phyloP scores from a whole-genome alignment of 2,113 vertebrate species.

The Zosterops borbonicus region DNA sequence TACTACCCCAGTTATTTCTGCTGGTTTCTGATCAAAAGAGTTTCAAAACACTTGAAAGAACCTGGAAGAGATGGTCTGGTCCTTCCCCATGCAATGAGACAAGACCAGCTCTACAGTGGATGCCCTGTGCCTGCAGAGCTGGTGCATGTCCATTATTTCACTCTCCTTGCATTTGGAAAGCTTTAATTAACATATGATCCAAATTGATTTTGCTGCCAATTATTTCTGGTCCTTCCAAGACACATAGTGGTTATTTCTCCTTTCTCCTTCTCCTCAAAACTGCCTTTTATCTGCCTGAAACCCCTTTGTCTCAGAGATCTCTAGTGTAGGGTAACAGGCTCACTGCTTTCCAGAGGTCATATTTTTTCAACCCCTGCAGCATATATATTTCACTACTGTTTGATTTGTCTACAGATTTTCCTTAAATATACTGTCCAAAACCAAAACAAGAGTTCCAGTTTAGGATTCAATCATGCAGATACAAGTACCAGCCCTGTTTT shows the following conservation, averaged over 20 bases:
- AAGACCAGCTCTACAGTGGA: not conserved
- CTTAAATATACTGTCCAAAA: not conserved
- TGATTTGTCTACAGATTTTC: not conserved
- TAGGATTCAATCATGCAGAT: not conserved
- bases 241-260: not conserved
- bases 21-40: not conserved
- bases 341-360: not conserved
- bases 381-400: not conserved
- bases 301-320: not conserved
- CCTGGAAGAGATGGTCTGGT: not conserved
- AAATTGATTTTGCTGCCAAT: slow-evolving; percentile 8
- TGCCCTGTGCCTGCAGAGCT: not conserved
- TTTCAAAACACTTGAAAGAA: not conserved
- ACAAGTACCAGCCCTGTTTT: not conserved
- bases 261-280: not conserved
- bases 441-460: not conserved
- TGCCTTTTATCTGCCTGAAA: not conserved
- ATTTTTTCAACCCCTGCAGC: not conserved
- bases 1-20: not conserved
- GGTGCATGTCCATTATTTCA: not conserved
- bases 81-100: not conserved
- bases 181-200: not conserved
- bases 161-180: not conserved
- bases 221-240: slow-evolving; percentile 10
- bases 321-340: not conserved